Evolutionary conservation across 1,140 invertebrate genomes (phyloP).

Genomic region (Armadillidium nasatum): DNA sequence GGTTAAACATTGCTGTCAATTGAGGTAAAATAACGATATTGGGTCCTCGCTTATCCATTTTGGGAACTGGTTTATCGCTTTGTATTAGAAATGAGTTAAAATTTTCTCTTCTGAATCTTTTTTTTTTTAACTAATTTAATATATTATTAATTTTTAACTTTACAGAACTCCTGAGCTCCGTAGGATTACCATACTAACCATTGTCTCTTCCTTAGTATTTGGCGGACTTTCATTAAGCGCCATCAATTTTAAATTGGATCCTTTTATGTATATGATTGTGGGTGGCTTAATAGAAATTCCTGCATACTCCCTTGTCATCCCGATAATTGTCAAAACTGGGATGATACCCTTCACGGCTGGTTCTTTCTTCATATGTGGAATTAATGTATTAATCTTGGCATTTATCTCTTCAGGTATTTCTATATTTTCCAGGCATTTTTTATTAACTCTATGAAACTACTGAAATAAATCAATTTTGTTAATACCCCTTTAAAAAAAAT

Average conservation of each 20-base stretch:
- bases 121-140: too few species aligned
- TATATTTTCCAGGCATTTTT: too few species aligned
- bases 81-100: too few species aligned
- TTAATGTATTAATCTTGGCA: slow-evolving; percentile 18
- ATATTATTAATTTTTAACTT: too few species aligned
- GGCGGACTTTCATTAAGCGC: slow-evolving; percentile 33
- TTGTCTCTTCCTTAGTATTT: slow-evolving; percentile 33
- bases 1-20: too few species aligned
- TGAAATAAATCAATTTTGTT: too few species aligned
- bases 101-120: too few species aligned
- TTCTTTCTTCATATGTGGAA: slow-evolving; percentile 26
- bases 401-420: slow-evolving; percentile 30
- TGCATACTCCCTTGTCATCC: slow-evolving; percentile 29
- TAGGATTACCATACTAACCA: slow-evolving; percentile 14
- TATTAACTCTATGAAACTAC: too few species aligned
- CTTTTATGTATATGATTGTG: slow-evolving; percentile 33
- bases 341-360: slow-evolving; percentile 19
- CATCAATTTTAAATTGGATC: slow-evolving; percentile 27
- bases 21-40: too few species aligned
- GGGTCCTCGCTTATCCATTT: too few species aligned
- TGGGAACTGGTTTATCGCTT: too few species aligned
- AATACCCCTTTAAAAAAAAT: too few species aligned
- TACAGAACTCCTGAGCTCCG: slow-evolving; percentile 28
- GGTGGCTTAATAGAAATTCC: slow-evolving; percentile 36
- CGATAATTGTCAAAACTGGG: slow-evolving; percentile 29